Base-by-base conservation (phyloP, 2,888 invertebrate species). In the Panorpa germanica region DNA sequence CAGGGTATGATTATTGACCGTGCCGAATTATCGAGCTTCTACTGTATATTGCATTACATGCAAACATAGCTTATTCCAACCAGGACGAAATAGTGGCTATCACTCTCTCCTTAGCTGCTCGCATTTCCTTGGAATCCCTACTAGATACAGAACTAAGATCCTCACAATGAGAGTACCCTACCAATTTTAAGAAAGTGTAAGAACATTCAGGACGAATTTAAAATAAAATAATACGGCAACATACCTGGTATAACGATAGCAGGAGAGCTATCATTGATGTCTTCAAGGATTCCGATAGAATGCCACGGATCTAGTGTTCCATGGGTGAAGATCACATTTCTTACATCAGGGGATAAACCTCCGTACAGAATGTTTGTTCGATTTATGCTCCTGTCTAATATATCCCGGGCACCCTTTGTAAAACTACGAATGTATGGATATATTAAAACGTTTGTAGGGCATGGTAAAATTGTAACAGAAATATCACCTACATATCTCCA, bases 261-360 rank as follows among this genome's bases (percentile, higher is more conserved):
- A 16, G 38, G 35, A 8, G 35, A 25, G 14, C 11, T 10, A 2
- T 27, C 28, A 3, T 36, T 38, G 4, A 34, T 36, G 36, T 50
- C 49, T 8, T 49, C 41, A 5, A 55, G 46, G 15, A 59, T 46
- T 5, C 65, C 64, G 35, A 64, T 48, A 4, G 53, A 41, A 42
- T 56, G 57, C 66, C 66, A 67, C 14, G 66, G 67, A 48, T 67
- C 66, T 9, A 59, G 39, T 27, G 49, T 48, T 2, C 66, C 65
- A 35, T 66, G 63, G 4, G 61, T 57, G 39, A 59, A 61, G 19
- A 61, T 55, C 2, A 65, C 53, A 36, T 62, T 59, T 11, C 47
- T 50, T 0, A 60, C 52, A 4, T 53, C 45, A 0, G 61, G 59
- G 14, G 44, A 38, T 26, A 47, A 36, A 20, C 59, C 61, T 19